A percentile compares a stretch with the other conserved stretches of the same genome.
These are phyloP conservation scores for Lapara coniferarum DNA, from an alignment of 2,888 invertebrate genomes.

Conservation along the genomic window DNA sequence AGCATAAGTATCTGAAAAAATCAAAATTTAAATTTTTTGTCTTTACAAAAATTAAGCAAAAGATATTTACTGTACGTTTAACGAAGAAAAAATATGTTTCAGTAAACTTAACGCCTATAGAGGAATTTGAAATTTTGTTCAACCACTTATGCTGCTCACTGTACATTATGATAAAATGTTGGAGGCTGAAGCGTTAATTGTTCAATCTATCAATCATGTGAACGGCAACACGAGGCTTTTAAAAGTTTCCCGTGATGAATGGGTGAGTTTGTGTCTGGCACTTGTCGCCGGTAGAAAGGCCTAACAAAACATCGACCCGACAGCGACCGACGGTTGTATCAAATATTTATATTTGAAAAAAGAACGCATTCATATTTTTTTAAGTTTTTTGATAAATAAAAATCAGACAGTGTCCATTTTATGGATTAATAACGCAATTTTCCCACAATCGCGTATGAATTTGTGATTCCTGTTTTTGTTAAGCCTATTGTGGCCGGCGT, in stretches of 20 bases:
- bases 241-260: slow-evolving; percentile 36
- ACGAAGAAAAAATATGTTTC: too few relatives aligned
- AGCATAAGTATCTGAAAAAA: too few relatives aligned
- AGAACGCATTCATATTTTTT: slow-evolving; percentile 15
- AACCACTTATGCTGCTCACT: too few relatives aligned
- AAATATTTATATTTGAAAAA: slow-evolving; percentile 24
- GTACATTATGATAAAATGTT: slow-evolving; percentile 2
- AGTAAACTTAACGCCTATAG: too few relatives aligned
- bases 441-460: slow-evolving; percentile 6
- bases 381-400: slow-evolving; percentile 16
- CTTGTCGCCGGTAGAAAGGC: slow-evolving; percentile 28
- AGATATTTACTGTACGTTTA: too few relatives aligned
- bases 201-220: slow-evolving; percentile 24
- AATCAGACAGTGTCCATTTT: neutral
- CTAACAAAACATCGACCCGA: slow-evolving; percentile 21
- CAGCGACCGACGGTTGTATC: slow-evolving; percentile 8
- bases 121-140: too few relatives aligned
- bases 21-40: too few relatives aligned
- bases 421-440: slow-evolving; percentile 19
- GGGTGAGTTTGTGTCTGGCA: slow-evolving; percentile 31
- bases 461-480: slow-evolving; percentile 11
- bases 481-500: neutral
- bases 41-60: too few relatives aligned
- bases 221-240: slow-evolving; percentile 24
- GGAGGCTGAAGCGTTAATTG: slow-evolving; percentile 4